Evolutionary conservation across 2,888 invertebrate species (phyloP).

Genomic region (Pycnomerus fuliginosus): DNA sequence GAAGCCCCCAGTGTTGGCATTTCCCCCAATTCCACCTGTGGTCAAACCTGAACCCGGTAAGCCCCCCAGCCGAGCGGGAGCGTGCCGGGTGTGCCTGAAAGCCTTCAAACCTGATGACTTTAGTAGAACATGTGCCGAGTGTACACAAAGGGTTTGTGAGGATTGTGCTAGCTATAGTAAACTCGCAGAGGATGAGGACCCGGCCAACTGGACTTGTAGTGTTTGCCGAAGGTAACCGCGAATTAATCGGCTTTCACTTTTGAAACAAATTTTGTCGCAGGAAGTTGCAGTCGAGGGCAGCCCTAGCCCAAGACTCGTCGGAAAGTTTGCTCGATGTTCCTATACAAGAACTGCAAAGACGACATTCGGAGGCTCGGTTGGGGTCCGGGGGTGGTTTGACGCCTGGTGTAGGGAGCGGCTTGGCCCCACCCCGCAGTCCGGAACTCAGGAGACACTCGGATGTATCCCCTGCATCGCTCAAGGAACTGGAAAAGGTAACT

Average conservation of each 20-base stretch:
- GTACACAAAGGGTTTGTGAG: slow-evolving; percentile 85
- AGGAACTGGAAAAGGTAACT: slow-evolving; percentile 84
- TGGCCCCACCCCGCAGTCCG: slow-evolving; percentile 83
- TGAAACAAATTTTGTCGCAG: slow-evolving; percentile 66
- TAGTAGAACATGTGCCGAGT: slow-evolving; percentile 85
- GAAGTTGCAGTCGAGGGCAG: slow-evolving; percentile 76
- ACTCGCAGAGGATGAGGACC: slow-evolving; percentile 78
- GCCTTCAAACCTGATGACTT: slow-evolving; percentile 87
- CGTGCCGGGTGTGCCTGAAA: slow-evolving; percentile 83
- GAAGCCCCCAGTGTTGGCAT: slow-evolving; percentile 46
- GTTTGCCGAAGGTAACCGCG: slow-evolving; percentile 68
- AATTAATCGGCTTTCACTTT: too few relatives aligned
- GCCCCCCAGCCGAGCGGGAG: slow-evolving; percentile 74
- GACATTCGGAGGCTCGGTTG: slow-evolving; percentile 76
- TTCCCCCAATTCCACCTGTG: slow-evolving; percentile 49
- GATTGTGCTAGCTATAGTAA: slow-evolving; percentile 92
- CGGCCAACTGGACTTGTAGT: slow-evolving; percentile 86
- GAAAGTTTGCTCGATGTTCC: slow-evolving; percentile 81
- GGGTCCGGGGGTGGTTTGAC: slow-evolving; percentile 58
- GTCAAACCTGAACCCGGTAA: slow-evolving; percentile 64
- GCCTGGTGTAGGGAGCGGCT: slow-evolving; percentile 59
- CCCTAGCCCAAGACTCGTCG: slow-evolving; percentile 79
- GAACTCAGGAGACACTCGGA: slow-evolving; percentile 82
- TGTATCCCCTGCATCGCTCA: slow-evolving; percentile 82
- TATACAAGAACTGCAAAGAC: slow-evolving; percentile 73